A percentile compares a stretch with the other conserved stretches of the same genome.
Conservation (phyloP, 2,888 invertebrate species). For the Meiosimyza decipiens region DNA sequence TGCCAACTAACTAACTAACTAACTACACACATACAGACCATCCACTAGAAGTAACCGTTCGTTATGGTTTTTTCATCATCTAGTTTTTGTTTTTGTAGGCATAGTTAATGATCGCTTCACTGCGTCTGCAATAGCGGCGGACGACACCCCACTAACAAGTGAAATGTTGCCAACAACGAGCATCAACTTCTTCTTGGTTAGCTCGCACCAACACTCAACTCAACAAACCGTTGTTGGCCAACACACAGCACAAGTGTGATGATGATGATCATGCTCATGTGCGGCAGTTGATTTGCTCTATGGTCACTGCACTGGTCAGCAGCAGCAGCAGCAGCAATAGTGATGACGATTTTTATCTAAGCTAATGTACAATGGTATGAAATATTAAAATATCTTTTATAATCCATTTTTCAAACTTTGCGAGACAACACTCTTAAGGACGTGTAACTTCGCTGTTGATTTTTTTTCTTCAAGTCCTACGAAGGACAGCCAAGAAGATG, state of each 20-base stretch:
- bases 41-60: slow-evolving; percentile 24
- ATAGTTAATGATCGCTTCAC: slow-evolving; percentile 20
- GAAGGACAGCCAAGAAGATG: no score
- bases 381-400: no score
- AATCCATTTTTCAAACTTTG: no score
- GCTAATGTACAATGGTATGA: no score
- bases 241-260: slow-evolving; percentile 6
- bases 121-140: slow-evolving; percentile 25
- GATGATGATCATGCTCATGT: slow-evolving; percentile 13
- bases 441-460: no score
- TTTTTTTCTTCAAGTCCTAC: no score
- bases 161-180: slow-evolving; percentile 23
- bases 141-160: slow-evolving; percentile 36
- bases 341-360: background rate
- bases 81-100: background rate
- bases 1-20: no score
- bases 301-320: slow-evolving; percentile 24
- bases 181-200: no score
- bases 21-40: slow-evolving; percentile 8
- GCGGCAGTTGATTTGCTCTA: slow-evolving; percentile 6
- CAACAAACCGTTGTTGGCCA: slow-evolving; percentile 24
- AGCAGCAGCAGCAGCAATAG: background rate
- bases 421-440: no score
- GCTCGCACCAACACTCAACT: background rate
- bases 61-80: slow-evolving; percentile 29